Conservation (phyloP, 2,888 invertebrate genomes). For the Synergus japonicus region DNA sequence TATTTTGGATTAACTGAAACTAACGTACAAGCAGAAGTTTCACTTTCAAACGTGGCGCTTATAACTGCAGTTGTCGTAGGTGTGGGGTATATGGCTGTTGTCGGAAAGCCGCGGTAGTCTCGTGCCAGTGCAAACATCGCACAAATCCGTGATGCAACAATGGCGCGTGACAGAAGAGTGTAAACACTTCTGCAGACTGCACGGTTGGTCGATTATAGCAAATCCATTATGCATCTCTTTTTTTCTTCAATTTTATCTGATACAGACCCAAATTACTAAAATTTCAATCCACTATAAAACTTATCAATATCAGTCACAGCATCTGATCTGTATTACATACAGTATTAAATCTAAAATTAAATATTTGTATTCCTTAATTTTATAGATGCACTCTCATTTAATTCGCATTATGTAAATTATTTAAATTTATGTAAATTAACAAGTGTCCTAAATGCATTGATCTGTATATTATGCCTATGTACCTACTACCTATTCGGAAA, state of each 20-base stretch:
- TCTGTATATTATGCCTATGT: too few species aligned
- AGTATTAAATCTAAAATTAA: too few species aligned
- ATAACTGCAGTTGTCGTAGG: conserved; percentile 31
- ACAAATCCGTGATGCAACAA: conserved; percentile 65
- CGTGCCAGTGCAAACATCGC: conserved; percentile 72
- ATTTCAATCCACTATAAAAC: not conserved
- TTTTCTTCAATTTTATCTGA: not conserved
- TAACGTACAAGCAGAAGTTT: conserved; percentile 75
- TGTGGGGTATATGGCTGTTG: conserved; percentile 60
- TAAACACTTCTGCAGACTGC: conserved; percentile 60
- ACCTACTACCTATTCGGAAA: not conserved
- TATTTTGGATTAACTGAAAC: conserved; percentile 73
- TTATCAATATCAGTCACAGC: not conserved
- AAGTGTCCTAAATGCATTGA: not conserved
- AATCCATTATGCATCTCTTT: conserved; percentile 52
- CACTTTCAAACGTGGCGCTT: conserved; percentile 71
- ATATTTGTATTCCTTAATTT: not conserved
- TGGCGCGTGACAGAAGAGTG: conserved; percentile 56
- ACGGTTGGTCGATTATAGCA: conserved; percentile 60
- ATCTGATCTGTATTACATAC: too few species aligned
- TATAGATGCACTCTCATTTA: not conserved
- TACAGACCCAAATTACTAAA: not conserved
- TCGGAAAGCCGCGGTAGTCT: conserved; percentile 72
- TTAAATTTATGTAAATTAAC: too few species aligned
- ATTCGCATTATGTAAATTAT: too few species aligned